Evolutionary conservation across 2,797 vertebrate species (phyloP), one percentile per base, ranked within the genome.

Genomic region (Graptemys geographica): DNA sequence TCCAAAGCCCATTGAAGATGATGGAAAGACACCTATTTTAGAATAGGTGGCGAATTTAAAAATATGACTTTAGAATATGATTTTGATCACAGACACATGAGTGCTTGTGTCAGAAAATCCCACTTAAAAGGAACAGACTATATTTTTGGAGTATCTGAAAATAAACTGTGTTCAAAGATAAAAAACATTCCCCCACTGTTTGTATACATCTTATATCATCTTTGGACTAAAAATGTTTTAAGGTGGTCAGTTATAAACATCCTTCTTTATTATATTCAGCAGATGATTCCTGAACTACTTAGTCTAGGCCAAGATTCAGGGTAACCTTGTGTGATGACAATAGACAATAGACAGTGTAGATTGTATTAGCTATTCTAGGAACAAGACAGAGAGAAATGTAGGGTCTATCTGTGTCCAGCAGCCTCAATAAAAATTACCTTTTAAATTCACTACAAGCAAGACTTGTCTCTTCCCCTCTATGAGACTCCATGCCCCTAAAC

Each of bases 301-400:
- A 65, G 5, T 31, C 86, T 84, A 57, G 79, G 57, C 28, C 5
- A 44, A 2, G 5, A 33, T 25, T 92, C 88, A 86, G 19, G 23
- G 1, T 89, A 87, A 21, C 31, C 55, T 21, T 52, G 86, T 3
- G 1, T 88, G 33, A 79, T 2, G 74, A 52, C 10, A 88, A 91
- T 47, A 0, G 1, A n/a, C 10, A 19, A 3, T 47, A 0, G 1
- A n/a, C 10, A 19, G 3, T 72, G n/a, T 41, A 11, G 19, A n/a
- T 12, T 41, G 9, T 9, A 3, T 57, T 72, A 88, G 83, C n/a
- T 88, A 6, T 55, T 95, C n/a, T 56, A 81, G 41, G 56, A 87
- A 79, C 4, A 41, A 74, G 18, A 41, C 57, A 59, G 59, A 33
- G 27, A 57, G 31, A 62, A 62, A 72, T 23, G n/a, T 18, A 23